Evolutionary conservation across 2,113 vertebrate species (phyloP).

Genomic region (Pholis gunnellus): DNA sequence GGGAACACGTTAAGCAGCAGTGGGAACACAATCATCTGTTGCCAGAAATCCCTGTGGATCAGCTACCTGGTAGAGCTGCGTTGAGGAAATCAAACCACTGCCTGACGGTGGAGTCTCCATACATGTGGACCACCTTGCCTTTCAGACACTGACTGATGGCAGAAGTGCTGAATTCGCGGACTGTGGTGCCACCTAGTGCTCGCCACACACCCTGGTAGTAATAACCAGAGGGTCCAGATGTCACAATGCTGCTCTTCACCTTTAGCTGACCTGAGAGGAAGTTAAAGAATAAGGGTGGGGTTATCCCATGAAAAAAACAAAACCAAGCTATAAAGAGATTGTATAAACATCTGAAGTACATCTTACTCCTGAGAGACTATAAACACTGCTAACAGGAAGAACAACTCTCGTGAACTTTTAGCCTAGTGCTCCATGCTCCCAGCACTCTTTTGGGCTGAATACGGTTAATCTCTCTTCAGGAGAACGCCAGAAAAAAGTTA

Average conservation of each 20-base stretch:
- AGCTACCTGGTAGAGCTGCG: slow-evolving; percentile 87
- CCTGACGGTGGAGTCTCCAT: slow-evolving; percentile 62
- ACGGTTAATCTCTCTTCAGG: not conserved
- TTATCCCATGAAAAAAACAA: not conserved
- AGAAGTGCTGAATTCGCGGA: slow-evolving; percentile 86
- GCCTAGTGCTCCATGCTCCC: not conserved
- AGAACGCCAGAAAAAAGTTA: not conserved
- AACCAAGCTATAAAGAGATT: not conserved
- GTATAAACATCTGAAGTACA: not conserved
- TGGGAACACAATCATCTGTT: no score
- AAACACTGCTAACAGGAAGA: not conserved
- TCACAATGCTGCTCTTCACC: slow-evolving; percentile 2
- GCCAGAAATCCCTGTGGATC: no score
- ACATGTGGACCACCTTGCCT: not conserved
- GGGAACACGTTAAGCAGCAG: no score
- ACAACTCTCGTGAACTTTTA: not conserved
- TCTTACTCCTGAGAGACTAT: not conserved
- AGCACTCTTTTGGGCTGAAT: not conserved
- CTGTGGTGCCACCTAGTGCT: slow-evolving; percentile 75
- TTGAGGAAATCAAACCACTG: slow-evolving; percentile 95
- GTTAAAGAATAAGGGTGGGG: not conserved
- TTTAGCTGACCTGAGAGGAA: slow-evolving; percentile 39
- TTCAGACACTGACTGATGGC: slow-evolving; percentile 40
- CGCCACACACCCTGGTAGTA: slow-evolving; percentile 89
- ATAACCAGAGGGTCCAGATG: slow-evolving; percentile 85